Evolutionary conservation across 1,140 invertebrate species (phyloP), one percentile per base, ranked within the genome.

Genomic region (Chironomus tepperi): DNA sequence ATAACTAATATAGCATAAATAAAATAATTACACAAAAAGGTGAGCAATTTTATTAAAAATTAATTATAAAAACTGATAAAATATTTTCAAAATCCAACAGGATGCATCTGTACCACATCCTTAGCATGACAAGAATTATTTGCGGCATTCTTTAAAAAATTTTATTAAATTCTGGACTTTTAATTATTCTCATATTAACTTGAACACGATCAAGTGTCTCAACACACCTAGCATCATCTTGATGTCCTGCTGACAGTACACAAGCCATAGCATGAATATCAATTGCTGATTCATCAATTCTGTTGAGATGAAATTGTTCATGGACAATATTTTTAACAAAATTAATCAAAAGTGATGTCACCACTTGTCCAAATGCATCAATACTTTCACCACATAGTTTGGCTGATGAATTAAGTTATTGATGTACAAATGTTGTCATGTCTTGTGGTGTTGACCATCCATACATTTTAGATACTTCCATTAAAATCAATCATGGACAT

Each of bases 291-390:
- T 95, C 89, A 0, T 97, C 93, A 75, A 99, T 84, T 77, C 94
- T 86, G 79, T 96, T 96, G 5, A 99, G 84, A 73, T 97, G 82
- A 81, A 94, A 96, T 85, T 99, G 98, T 80, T 98, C 89, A 77
- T 98, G 91, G 76, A 90, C 89, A 76, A 98, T 93, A 79, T 87
- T 88, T 82, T 92, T 94, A 12, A 94, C 93, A 84, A 98, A 90
- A 84, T 96, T 96, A 16, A 95, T 88, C 16, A 99, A 85, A 73
- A 92, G 83, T 73, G 86, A 83, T 85, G 99, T 97, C 42, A 98
- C 90, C 10, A 89, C 85, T 77, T 89, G 86, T 2, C 96, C 96
- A 86, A 97, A 98, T 24, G 86, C 79, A 79, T 91, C 89, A 74
- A 97, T 89, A 76, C 87, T 87, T 85, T 88, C 87, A 0, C 88